These are phyloP conservation scores for Muscina levida DNA, from an alignment of 2,888 invertebrate species.

Conservation along the genomic window DNA sequence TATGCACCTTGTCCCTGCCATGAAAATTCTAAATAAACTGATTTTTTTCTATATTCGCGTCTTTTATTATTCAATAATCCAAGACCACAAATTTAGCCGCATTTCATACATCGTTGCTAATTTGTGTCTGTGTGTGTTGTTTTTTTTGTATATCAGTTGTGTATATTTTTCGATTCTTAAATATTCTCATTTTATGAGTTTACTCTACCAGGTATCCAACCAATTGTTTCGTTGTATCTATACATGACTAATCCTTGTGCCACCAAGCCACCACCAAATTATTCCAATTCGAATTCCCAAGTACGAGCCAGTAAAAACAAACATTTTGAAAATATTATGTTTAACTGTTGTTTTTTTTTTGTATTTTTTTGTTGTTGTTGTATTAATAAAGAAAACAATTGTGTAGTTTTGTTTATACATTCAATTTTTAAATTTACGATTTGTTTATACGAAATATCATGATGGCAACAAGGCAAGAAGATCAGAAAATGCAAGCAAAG, in stretches of 20 bases:
- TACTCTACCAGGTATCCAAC: slow-evolving; percentile 6
- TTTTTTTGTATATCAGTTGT: no score
- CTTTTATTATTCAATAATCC: no score
- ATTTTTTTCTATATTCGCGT: no score
- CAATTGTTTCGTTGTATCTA: not conserved
- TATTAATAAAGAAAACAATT: slow-evolving; percentile 27
- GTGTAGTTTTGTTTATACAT: slow-evolving; percentile 37
- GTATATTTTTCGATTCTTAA: not conserved
- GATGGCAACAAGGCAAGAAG: not conserved
- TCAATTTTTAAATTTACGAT: slow-evolving; percentile 28
- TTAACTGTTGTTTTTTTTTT: no score
- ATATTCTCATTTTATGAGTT: slow-evolving; percentile 9
- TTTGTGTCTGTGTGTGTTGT: no score
- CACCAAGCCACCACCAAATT: not conserved
- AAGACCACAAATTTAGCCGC: no score
- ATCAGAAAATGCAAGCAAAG: not conserved
- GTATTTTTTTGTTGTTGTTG: no score
- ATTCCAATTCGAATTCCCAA: not conserved
- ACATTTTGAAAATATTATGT: slow-evolving; percentile 5
- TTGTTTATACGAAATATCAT: slow-evolving; percentile 9
- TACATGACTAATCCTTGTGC: slow-evolving; percentile 23
- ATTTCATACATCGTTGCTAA: no score
- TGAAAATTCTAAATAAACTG: no score
- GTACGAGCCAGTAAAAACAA: not conserved
- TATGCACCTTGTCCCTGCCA: no score